Base-by-base conservation (phyloP, 1,140 invertebrate genomes). In the Notospermus geniculatus region DNA sequence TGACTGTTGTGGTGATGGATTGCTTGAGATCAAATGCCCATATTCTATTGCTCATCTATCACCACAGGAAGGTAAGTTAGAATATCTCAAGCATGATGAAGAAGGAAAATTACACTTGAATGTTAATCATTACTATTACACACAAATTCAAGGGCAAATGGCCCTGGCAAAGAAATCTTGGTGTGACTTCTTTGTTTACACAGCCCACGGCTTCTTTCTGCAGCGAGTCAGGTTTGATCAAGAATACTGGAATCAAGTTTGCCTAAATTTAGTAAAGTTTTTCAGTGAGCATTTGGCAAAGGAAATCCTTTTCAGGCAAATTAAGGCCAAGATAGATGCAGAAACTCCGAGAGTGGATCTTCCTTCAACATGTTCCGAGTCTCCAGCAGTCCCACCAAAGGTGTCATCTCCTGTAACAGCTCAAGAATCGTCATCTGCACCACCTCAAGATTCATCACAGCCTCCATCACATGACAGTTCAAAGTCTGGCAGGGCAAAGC, bases 111-210 rank as follows among this genome's bases (percentile, higher is more conserved):
- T 50, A 9, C 4, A 4, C 4, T 50, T 50, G 46, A 50, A 50
- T 7, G n/a, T 7, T 5, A 23, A 19, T 23, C 46, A 50, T 50
- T 9, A 50, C 4, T 50, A 50, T n/a, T 50, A 50, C n/a, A n/a
- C 46, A 5, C 46, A 50, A 50, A n/a, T 50, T n/a, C 46, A 50
- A n/a, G 46, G 46, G 5, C 46, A 50, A 50, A 50, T 50, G 46
- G 46, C 46, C n/a, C 46, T 50, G n/a, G 25, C 46, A 23, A 27
- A 27, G 19, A 23, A 9, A 50, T 7, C 5, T 4, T 50, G 46
- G 46, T 50, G 46, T 50, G 46, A 50, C 46, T 50, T 50, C n/a
- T 27, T 50, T 27, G 25, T 50, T 27, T 19, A 7, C n/a, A 50
- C 46, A 4, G 9, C 4, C 4, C n/a, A n/a, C 5, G 46, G 46